Base-by-base conservation (phyloP, 2,888 invertebrate genomes). In the Agonum fuliginosum region DNA sequence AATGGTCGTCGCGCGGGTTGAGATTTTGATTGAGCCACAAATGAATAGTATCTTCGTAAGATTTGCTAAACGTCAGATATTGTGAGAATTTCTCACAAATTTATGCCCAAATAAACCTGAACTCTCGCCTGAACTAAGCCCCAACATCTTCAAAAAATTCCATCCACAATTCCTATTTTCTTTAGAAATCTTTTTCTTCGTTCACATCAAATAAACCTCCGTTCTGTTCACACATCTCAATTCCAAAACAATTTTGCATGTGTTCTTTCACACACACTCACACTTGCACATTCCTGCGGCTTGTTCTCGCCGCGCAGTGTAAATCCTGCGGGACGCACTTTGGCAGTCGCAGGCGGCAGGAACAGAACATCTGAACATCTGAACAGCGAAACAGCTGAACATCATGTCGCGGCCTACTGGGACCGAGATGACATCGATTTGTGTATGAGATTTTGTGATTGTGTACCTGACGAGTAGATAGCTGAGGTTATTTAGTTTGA, bases 191-290 rank as follows among this genome's bases (percentile, higher is more conserved):
- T 24, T 48, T 5, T 54, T 22, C 22, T 24, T 5, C n/a, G n/a
- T n/a, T 54, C 54, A 22, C 27, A 54, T 54, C 54, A 54, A 54
- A 54, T 54, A 54, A 54, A 54, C 22, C 24, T 12, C 10, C 48
- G 19, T 10, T 20, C 24, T 54, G n/a, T 22, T 24, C 34, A 10
- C 30, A 62, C 19, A 62, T 62, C 62, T 67, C 41, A 41, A 37
- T 67, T 67, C 37, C 22, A 37, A 67, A 67, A 37, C 67, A 67
- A 67, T 67, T 41, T 41, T 30, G 20, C 67, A 67, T 67, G 22
- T 67, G 41, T 37, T 67, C 41, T 24, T 58, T 58, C 58, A 58
- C 27, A 58, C 17, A 12, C 48, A 27, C 5, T 27, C 10, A 17
- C n/a, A 20, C 14, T 12, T 43, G 6, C 22, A 37, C 41, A 41